phyloP scores from a whole-genome alignment of 2,888 invertebrate species.

The Brachyopa scutellaris region DNA sequence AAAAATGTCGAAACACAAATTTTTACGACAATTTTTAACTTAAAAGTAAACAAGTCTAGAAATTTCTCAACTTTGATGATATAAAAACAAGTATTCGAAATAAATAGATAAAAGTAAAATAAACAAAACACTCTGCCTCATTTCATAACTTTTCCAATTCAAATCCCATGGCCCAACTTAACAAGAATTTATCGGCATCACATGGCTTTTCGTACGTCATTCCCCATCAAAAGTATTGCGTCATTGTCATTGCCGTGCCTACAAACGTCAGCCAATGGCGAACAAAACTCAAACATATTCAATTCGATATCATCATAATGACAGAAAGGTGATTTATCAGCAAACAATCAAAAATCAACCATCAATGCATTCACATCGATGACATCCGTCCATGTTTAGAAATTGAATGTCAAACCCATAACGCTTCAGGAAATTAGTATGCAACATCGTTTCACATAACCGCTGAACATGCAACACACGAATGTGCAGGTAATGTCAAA shows the following conservation, averaged over 20 bases:
- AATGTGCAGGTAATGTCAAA: slow-evolving; percentile 21
- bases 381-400: background rate
- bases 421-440: slow-evolving; percentile 50
- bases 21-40: too few species aligned
- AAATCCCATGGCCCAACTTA: background rate
- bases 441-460: slow-evolving; percentile 41
- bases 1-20: too few species aligned
- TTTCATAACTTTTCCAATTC: background rate
- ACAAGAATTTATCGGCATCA: slow-evolving; percentile 28
- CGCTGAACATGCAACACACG: slow-evolving; percentile 30
- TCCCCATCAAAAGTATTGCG: background rate
- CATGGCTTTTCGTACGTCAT: slow-evolving; percentile 6
- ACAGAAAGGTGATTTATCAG: too few species aligned
- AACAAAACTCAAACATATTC: background rate
- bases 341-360: too few species aligned
- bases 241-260: slow-evolving; percentile 10
- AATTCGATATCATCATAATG: too few species aligned
- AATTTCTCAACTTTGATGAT: too few species aligned
- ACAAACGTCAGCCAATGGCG: slow-evolving; percentile 1
- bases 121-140: slow-evolving; percentile 5
- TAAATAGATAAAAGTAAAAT: too few species aligned
- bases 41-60: too few species aligned
- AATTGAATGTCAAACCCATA: slow-evolving; percentile 10
- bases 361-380: too few species aligned
- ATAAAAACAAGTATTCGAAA: too few species aligned